Evolutionary conservation across 2,113 vertebrate species (phyloP), one percentile per base, ranked within the genome.

Genomic region (Rhabdornis inornatus): DNA sequence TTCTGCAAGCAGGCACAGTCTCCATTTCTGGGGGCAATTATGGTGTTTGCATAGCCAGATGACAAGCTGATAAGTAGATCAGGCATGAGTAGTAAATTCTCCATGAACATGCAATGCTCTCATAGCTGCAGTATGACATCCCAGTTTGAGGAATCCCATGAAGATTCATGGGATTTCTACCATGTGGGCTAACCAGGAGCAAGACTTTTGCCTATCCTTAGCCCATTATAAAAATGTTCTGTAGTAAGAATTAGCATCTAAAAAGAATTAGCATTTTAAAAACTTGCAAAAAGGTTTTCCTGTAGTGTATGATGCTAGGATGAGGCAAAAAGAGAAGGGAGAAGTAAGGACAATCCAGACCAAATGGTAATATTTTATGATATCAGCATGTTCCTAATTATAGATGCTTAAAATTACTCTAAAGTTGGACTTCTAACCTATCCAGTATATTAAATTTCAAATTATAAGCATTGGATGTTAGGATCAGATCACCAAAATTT

Each of bases 121-220:
- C 1, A 2, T 10, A 49, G 28, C 37, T 77, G 31, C 47, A 47
- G 20, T 7, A 47, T 52, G 22, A 31, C 25, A 45, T 49, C 47
- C 30, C 22, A 75, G 16, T 47, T 57, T 56, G 50, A 77, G 35
- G 8, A 11, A 22, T 45, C 52, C 30, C 15, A 10, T 25, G 27
- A 88, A 84, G 39, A 15, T 37, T 52, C 50, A 52, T 52, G 50
- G 50, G n/a, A n/a, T 1, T 3, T 55, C 27, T 78, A 0, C 15
- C 0, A 0, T 6, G 5, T 1, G 3, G 3, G 35, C 24, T 74
- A 49, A 57, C 22, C 4, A 35, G 27, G 35, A 89, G 12, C 14
- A 82, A 64, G 28, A 20, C 3, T 83, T 50, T 23, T 64, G 14
- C 33, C 30, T 92, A 1, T 42, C 79, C 37, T 68, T 88, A 35